phyloP scores from a whole-genome alignment of 2,113 vertebrate genomes.

The Syrrhaptes paradoxus region DNA sequence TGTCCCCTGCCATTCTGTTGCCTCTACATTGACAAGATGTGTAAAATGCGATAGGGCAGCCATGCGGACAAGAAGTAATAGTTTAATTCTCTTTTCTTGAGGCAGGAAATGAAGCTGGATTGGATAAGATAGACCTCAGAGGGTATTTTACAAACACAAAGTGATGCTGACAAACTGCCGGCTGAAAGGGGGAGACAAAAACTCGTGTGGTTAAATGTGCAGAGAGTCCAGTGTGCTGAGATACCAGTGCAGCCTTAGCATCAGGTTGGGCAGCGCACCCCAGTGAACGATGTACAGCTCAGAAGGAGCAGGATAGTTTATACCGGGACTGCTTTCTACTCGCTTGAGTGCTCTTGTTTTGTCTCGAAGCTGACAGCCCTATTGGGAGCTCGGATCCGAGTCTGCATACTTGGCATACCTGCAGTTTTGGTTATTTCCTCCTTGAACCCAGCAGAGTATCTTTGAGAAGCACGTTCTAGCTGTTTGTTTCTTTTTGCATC shows the following conservation, averaged over 20 bases:
- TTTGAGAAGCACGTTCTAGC: neutral
- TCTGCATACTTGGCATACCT: neutral
- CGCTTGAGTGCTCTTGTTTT: neutral
- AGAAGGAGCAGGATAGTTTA: neutral
- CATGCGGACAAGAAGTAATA: neutral
- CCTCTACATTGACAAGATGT: neutral
- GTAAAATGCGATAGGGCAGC: neutral
- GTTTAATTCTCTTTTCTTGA: neutral
- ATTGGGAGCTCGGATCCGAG: neutral
- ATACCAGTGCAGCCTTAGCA: neutral
- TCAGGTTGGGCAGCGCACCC: neutral
- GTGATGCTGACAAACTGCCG: neutral
- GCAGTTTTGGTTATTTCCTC: neutral
- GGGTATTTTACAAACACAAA: neutral
- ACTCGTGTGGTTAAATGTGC: neutral
- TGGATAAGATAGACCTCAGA: neutral
- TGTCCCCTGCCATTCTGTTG: rapidly evolving
- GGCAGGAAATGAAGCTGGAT: neutral
- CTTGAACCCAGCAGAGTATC: neutral
- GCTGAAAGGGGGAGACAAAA: neutral
- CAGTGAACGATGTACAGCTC: neutral
- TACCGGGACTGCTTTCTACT: neutral
- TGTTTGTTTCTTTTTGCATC: slow-evolving; percentile 10
- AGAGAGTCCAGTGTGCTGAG: neutral
- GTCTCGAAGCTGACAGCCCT: neutral